These are phyloP conservation scores for Cryptotermes secundus DNA, from an alignment of 1,140 invertebrate genomes.

Conservation along the genomic window DNA sequence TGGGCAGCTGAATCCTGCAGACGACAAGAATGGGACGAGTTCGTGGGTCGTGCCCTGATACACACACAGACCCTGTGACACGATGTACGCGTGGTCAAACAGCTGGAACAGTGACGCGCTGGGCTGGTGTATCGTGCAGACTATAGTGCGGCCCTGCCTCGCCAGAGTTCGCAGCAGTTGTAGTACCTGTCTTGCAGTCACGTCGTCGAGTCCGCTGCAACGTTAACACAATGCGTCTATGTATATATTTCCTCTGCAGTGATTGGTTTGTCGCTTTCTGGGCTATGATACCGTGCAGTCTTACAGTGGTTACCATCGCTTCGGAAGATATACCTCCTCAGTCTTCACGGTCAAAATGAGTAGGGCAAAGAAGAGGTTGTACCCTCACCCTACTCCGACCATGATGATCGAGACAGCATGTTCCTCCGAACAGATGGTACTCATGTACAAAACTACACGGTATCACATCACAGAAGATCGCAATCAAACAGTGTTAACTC, in stretches of 20 bases:
- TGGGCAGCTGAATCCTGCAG: constrained; percentile 40
- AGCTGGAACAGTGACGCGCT: constrained; percentile 74
- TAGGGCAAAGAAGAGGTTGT: no score
- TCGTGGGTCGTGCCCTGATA: constrained; percentile 54
- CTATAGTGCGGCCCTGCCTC: constrained; percentile 67
- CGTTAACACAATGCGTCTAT: neutral
- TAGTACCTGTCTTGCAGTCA: constrained; percentile 68
- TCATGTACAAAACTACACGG: no score
- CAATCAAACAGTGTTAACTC: no score
- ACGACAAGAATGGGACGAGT: constrained; percentile 53
- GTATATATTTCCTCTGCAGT: neutral
- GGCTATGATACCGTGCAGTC: neutral
- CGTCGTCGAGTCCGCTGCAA: constrained; percentile 72
- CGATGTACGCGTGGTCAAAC: constrained; percentile 69
- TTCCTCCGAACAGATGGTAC: no score
- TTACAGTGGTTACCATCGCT: no score
- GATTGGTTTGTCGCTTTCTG: neutral
- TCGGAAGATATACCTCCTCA: no score
- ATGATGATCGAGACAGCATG: no score
- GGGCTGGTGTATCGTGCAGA: constrained; percentile 85
- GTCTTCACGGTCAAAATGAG: no score
- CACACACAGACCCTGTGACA: constrained; percentile 59
- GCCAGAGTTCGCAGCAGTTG: constrained; percentile 58
- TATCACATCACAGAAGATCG: no score
- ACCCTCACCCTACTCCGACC: no score